phyloP scores from a whole-genome alignment of 2,888 invertebrate species.

The Orgyia antiqua region DNA sequence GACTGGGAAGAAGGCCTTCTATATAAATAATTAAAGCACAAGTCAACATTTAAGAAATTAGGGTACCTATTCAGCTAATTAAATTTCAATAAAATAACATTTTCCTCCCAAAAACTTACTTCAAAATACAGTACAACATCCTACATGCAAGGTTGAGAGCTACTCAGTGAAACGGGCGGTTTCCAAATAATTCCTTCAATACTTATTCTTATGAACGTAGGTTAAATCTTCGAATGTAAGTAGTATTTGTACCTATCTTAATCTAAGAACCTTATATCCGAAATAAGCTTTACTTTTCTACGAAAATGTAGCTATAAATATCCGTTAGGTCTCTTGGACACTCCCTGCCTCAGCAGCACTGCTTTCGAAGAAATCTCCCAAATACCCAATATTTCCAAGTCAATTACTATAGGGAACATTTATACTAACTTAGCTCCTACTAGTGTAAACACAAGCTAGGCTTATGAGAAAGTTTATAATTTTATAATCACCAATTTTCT shows the following conservation, averaged over 20 bases:
- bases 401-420: constrained; percentile 92
- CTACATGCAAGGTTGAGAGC: too few species aligned
- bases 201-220: constrained; percentile 75
- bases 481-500: constrained; percentile 70
- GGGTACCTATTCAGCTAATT: too few species aligned
- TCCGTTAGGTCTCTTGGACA: constrained; percentile 43
- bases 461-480: constrained; percentile 73
- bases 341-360: constrained; percentile 43
- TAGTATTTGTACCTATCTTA: constrained; percentile 47
- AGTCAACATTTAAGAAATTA: too few species aligned
- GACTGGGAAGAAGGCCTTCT: too few species aligned
- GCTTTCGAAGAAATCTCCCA: constrained; percentile 30
- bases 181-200: constrained; percentile 22
- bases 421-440: constrained; percentile 77
- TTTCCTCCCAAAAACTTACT: too few species aligned
- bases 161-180: constrained; percentile 40
- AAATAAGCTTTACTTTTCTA: constrained; percentile 72
- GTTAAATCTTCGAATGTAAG: constrained; percentile 65
- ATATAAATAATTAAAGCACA: too few species aligned
- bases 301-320: constrained; percentile 46
- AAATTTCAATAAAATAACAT: too few species aligned
- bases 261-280: constrained; percentile 56
- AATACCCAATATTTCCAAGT: constrained; percentile 84
- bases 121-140: too few species aligned
- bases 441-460: constrained; percentile 69